phyloP scores from a whole-genome alignment of 2,888 invertebrate genomes.

The Euproctis similis region DNA sequence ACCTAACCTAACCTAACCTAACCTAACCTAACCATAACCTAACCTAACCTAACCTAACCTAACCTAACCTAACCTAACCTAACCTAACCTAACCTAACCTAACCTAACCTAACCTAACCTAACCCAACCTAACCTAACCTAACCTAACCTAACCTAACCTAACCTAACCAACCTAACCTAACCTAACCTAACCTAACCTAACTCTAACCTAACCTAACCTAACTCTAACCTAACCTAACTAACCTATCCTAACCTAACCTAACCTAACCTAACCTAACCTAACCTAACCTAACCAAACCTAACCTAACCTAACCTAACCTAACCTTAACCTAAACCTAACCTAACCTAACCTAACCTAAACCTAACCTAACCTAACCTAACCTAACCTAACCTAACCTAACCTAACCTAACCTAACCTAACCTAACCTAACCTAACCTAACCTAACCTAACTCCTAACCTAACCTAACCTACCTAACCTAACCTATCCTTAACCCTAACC shows the following conservation, averaged over 20 bases:
- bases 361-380: conserved; percentile 3
- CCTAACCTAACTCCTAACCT: too few relatives aligned
- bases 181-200: too few relatives aligned
- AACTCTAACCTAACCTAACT: too few relatives aligned
- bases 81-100: conserved; percentile 3
- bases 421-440: conserved; percentile 3
- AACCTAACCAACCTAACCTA: too few relatives aligned
- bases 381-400: conserved; percentile 3
- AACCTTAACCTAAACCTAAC: too few relatives aligned
- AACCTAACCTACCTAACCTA: too few relatives aligned
- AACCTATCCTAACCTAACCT: conserved; percentile 3
- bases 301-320: conserved; percentile 3
- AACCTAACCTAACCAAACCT: conserved; percentile 3
- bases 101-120: conserved; percentile 3
- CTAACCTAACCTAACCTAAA: too few relatives aligned
- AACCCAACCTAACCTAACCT: conserved; percentile 3
- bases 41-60: conserved; percentile 3
- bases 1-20: conserved; percentile 3
- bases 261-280: conserved; percentile 3
- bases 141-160: conserved; percentile 3
- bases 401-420: conserved; percentile 3
- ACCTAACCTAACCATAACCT: too few relatives aligned
- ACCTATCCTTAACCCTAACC: conserved; percentile 3
- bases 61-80: conserved; percentile 3
- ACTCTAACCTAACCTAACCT: too few relatives aligned